phyloP scores from a whole-genome alignment of 2,888 invertebrate species.

The Aspidiotus rigidus region DNA sequence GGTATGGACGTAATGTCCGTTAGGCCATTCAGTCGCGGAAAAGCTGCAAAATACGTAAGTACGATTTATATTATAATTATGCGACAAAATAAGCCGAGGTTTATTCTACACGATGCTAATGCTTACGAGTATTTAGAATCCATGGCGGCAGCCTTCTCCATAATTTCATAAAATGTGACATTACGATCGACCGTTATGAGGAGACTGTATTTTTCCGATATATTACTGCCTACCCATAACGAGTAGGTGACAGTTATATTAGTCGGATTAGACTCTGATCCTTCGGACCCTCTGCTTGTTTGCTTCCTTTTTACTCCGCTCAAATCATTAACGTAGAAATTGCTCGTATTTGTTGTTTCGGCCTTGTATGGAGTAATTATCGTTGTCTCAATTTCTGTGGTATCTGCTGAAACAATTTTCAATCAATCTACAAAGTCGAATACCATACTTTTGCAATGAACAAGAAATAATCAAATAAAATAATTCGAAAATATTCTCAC shows the following conservation, averaged over 20 bases:
- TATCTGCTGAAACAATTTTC: slow-evolving; percentile 18
- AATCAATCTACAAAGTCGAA: neutral
- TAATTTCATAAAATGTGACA: slow-evolving; percentile 51
- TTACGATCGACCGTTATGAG: slow-evolving; percentile 65
- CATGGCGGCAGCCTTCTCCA: slow-evolving; percentile 68
- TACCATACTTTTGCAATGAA: too few relatives aligned
- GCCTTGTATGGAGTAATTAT: slow-evolving; percentile 27
- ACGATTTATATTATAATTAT: neutral
- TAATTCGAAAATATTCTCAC: too few relatives aligned
- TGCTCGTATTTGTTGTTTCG: slow-evolving; percentile 1
- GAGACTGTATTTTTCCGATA: slow-evolving; percentile 69
- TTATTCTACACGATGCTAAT: neutral
- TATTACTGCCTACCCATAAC: slow-evolving; percentile 78
- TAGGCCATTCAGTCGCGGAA: slow-evolving; percentile 80
- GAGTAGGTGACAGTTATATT: slow-evolving; percentile 72
- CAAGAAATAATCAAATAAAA: too few relatives aligned
- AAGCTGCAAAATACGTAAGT: slow-evolving; percentile 48
- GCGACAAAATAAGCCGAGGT: neutral
- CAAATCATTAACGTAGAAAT: neutral
- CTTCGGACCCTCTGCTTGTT: slow-evolving; percentile 15
- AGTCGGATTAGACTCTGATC: slow-evolving; percentile 34
- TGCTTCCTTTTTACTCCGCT: neutral
- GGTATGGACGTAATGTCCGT: slow-evolving; percentile 84
- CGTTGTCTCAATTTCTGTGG: slow-evolving; percentile 14
- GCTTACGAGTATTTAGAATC: slow-evolving; percentile 46